A percentile compares a stretch with the other conserved stretches of the same genome.
Conservation (phyloP, 2,888 invertebrate genomes). For the Cantharis rufa region DNA sequence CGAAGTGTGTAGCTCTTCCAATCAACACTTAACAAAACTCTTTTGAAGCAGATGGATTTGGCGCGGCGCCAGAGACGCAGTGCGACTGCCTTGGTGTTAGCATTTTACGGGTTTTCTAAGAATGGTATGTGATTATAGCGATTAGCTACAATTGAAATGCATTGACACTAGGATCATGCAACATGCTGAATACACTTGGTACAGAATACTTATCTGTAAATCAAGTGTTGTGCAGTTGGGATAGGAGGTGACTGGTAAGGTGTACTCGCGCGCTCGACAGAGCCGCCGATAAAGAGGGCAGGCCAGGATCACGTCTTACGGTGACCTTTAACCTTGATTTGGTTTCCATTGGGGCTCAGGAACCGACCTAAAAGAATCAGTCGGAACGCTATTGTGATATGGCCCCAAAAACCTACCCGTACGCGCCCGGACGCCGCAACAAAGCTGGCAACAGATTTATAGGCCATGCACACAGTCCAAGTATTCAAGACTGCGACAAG, state of each 20-base stretch:
- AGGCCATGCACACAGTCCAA: slow-evolving; percentile 65
- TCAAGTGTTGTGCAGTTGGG: slow-evolving; percentile 46
- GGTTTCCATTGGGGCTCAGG: slow-evolving; percentile 77
- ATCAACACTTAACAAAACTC: slow-evolving; percentile 31
- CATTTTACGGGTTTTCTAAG: slow-evolving; percentile 20
- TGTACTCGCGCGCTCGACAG: slow-evolving; percentile 52
- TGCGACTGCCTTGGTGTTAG: slow-evolving; percentile 42
- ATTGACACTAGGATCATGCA: slow-evolving; percentile 42
- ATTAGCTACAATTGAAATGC: slow-evolving; percentile 21
- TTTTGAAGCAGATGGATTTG: slow-evolving; percentile 40
- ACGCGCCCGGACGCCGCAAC: slow-evolving; percentile 38
- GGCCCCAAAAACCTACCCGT: slow-evolving; percentile 33
- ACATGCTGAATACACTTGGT: slow-evolving; percentile 47
- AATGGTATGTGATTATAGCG: slow-evolving; percentile 15
- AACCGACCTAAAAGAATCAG: slow-evolving; percentile 54
- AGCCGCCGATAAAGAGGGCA: slow-evolving; percentile 51
- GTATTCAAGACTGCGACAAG: slow-evolving; percentile 63
- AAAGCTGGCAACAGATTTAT: slow-evolving; percentile 49
- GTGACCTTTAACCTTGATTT: slow-evolving; percentile 79
- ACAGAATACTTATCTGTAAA: slow-evolving; percentile 50
- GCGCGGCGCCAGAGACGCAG: slow-evolving; percentile 53
- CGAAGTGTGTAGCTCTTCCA: slow-evolving; percentile 24
- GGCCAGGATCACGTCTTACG: slow-evolving; percentile 73
- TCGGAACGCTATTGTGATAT: slow-evolving; percentile 39
- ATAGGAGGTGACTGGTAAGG: slow-evolving; percentile 37